A percentile compares a stretch with the other conserved stretches of the same genome.
phyloP scores from a whole-genome alignment of 2,888 invertebrate species.

The Dinocampus coccinellae region DNA sequence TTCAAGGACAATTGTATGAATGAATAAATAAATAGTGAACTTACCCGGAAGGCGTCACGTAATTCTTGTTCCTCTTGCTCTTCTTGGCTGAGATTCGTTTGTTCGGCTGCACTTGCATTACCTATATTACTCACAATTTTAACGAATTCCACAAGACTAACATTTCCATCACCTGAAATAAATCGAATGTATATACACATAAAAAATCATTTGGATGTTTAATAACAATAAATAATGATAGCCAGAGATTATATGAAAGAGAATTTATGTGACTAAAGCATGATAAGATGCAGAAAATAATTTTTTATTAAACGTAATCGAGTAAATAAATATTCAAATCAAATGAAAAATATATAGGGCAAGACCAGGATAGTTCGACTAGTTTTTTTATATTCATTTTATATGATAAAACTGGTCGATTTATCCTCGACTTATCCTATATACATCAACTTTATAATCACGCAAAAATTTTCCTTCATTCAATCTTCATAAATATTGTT shows the following conservation, averaged over 20 bases:
- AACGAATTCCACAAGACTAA: constrained; percentile 91
- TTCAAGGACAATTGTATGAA: neutral
- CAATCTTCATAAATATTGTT: neutral
- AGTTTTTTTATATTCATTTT: no score
- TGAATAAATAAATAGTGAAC: constrained; percentile 39
- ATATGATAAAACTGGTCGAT: no score
- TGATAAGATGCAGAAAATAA: no score
- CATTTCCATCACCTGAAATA: constrained; percentile 85
- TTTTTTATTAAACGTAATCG: no score
- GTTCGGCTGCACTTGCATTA: constrained; percentile 74
- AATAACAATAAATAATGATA: neutral
- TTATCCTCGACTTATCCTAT: no score
- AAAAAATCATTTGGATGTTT: no score
- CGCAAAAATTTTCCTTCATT: neutral
- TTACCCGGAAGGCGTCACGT: constrained; percentile 86
- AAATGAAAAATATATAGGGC: no score
- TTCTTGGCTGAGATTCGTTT: constrained; percentile 78
- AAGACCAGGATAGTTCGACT: no score
- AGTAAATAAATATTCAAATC: no score
- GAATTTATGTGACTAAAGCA: no score
- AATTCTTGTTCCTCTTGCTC: constrained; percentile 88
- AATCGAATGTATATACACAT: constrained; percentile 24
- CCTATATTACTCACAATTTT: constrained; percentile 85
- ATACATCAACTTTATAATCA: neutral
- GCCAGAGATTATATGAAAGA: no score